Evolutionary conservation across 1,140 invertebrate species (phyloP), one percentile per base, ranked within the genome.

Genomic region (Drosophila ogumai): DNA sequence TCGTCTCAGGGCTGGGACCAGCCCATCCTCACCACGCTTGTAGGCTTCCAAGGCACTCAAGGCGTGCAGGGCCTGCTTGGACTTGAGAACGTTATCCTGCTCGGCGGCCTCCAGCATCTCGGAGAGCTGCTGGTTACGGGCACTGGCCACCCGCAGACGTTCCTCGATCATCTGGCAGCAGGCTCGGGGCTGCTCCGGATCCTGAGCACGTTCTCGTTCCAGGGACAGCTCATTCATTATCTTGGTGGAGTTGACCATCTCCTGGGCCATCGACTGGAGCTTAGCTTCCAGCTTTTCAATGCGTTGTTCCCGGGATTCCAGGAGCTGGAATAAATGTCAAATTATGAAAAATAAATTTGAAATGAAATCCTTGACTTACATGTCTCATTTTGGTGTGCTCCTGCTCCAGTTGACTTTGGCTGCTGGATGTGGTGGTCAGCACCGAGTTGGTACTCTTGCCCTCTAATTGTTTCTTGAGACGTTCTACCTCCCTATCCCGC

Each of bases 81-180:
- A 85, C 54, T 92, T 92, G 0, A 91, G 41, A 3, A 86, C 78
- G 38, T 92, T 92, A 28, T 92, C 92, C 63, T 92, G 90, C 49
- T 93, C 92, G 25, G 78, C 52, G n/a, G 64, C 64, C n/a, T 91
- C 87, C 1, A 92, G 58, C 78, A 92, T 78, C 58, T 92, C 91
- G 1, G 91, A 76, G 0, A 93, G 66, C 61, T 93, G 87, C 47
- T 79, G 74, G 4, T 64, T 63, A 1, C 86, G 71, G 9, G 61
- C 63, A 55, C 80, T 87, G 12, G 81, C 57, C 7, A 56, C 77
- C 3, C 72, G 77, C 0, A 93, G 75, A 10, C 82, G 72, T 36
- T 84, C 78, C 65, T 92, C 90, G 3, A 91, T 80, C 5, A 82
- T 47, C 57, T 91, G 72, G 25, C 92, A 92, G 47, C 91, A 92